phyloP scores from a whole-genome alignment of 2,113 vertebrate species.

The Capreolus pygargus region DNA sequence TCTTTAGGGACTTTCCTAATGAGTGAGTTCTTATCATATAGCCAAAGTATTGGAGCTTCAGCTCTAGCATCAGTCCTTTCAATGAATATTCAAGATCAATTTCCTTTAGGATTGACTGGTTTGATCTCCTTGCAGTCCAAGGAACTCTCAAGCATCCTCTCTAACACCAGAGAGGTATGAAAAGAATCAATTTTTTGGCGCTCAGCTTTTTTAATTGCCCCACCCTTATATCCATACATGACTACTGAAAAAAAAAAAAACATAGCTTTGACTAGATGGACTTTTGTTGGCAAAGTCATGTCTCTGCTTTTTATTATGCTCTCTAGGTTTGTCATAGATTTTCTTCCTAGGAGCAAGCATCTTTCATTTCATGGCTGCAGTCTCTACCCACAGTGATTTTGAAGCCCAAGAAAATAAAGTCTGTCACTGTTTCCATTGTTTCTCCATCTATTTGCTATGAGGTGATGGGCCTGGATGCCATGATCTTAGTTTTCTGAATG shows the following conservation, averaged over 20 bases:
- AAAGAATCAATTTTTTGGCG: neutral
- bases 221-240: neutral
- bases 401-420: neutral
- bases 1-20: neutral
- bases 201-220: neutral
- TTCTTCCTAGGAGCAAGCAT: neutral
- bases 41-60: neutral
- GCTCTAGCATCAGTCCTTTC: neutral
- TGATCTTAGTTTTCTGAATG: neutral
- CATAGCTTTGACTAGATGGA: neutral
- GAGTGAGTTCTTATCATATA: neutral
- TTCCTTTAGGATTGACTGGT: neutral
- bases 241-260: neutral
- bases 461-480: neutral
- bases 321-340: neutral
- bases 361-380: neutral
- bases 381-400: neutral
- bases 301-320: neutral
- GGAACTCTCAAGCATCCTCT: neutral
- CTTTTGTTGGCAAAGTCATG: neutral
- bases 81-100: neutral
- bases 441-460: neutral
- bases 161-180: neutral
- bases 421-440: neutral
- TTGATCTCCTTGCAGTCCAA: neutral